Conservation (phyloP, 2,888 invertebrate species). For the Bellardia bayeri region DNA sequence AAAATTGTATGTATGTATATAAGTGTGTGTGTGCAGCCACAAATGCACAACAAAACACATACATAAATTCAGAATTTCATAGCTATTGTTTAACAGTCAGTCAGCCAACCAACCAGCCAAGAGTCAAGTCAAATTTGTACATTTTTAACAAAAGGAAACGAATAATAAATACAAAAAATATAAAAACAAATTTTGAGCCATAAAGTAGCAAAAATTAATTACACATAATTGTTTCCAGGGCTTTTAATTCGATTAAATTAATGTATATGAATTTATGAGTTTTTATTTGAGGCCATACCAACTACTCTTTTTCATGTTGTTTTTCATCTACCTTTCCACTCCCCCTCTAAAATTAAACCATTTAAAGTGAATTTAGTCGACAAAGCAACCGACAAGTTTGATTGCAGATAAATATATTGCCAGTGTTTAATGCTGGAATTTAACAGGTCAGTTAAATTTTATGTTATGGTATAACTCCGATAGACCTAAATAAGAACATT, state of each 20-base stretch:
- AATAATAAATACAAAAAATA: slow-evolving; percentile 26
- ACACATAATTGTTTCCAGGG: slow-evolving; percentile 68
- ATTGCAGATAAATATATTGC: neutral
- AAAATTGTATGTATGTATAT: slow-evolving; percentile 10
- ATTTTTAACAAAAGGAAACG: slow-evolving; percentile 55
- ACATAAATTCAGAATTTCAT: slow-evolving; percentile 5
- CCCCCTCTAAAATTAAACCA: neutral
- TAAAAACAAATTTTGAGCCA: slow-evolving; percentile 58
- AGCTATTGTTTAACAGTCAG: slow-evolving; percentile 45
- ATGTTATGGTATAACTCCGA: too few species aligned
- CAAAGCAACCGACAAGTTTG: neutral
- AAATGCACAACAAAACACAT: slow-evolving; percentile 27
- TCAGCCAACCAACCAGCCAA: slow-evolving; percentile 30
- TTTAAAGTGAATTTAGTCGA: neutral
- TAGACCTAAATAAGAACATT: too few species aligned
- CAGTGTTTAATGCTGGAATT: too few species aligned
- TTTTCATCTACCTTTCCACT: neutral
- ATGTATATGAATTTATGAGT: slow-evolving; percentile 28
- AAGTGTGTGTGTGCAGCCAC: slow-evolving; percentile 5
- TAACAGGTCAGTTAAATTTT: too few species aligned
- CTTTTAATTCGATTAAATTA: slow-evolving; percentile 72
- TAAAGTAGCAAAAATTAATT: slow-evolving; percentile 71
- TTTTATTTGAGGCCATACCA: slow-evolving; percentile 13
- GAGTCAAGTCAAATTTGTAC: slow-evolving; percentile 56
- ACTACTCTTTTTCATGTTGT: neutral